These are phyloP conservation scores for Lateolabrax maculatus DNA, from an alignment of 2,797 vertebrate genomes.

Conservation along the genomic window DNA sequence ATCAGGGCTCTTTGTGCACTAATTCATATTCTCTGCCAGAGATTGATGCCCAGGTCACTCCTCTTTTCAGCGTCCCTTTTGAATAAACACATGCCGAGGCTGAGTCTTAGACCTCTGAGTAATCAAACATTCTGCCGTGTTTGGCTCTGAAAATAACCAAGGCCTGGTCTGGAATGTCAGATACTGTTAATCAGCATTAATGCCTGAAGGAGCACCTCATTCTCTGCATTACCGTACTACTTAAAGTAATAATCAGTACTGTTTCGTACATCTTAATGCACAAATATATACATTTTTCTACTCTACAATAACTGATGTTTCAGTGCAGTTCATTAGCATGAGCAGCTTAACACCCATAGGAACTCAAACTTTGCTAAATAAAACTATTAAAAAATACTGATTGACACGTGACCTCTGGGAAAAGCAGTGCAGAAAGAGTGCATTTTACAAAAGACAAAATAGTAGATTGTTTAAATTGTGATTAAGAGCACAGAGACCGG, in stretches of 20 bases:
- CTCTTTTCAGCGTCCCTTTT: constrained; percentile 54
- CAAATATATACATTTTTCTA: background rate
- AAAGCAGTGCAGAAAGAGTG: background rate
- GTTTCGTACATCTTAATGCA: background rate
- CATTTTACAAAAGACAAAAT: background rate
- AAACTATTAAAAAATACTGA: background rate
- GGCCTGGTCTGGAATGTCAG: constrained; percentile 41
- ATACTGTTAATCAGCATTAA: constrained; percentile 50
- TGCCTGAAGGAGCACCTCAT: constrained; percentile 21
- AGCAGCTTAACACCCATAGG: background rate
- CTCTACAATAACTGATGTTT: background rate
- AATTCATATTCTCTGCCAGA: constrained; percentile 67
- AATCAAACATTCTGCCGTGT: constrained; percentile 64
- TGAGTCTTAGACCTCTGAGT: constrained; percentile 62
- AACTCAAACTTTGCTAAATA: background rate
- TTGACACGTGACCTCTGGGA: background rate
- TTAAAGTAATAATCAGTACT: background rate
- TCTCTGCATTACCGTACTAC: background rate
- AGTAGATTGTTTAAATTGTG: background rate
- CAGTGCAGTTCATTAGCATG: background rate
- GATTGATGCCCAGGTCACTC: constrained; percentile 53
- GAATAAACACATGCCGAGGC: constrained; percentile 64
- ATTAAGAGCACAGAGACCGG: background rate
- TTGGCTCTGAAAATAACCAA: constrained; percentile 45
- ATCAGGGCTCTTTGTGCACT: constrained; percentile 71